Base-by-base conservation (phyloP, 2,888 invertebrate genomes). In the Malthinus seriepunctatus region DNA sequence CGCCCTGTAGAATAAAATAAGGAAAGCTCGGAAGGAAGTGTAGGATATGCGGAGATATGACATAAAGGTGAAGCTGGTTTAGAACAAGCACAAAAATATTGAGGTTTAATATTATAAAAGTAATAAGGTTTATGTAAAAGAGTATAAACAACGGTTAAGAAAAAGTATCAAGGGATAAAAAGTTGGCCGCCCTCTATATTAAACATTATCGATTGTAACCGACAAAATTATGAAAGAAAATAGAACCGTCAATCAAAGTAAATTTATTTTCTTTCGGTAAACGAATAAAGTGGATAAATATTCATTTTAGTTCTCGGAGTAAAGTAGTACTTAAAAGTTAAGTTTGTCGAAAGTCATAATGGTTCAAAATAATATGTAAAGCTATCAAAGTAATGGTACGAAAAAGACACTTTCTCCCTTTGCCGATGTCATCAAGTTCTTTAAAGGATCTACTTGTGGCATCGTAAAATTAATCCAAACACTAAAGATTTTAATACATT, bases 401-500 rank as follows among this genome's bases (percentile, higher is more conserved):
- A 51, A 54, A 60, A 59, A 50, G 50, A 47, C 12, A 32, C 32
- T 49, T 44, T 47, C 51, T 54, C 48, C n/a, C 39, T 42, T 42
- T 42, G 49, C 45, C 53, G 49, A 53, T 46, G 51, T 51, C 62
- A 38, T 55, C 49, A 63, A 52, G 52, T 44, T 35, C 10, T 35
- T 38, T 49, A 50, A 52, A 54, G 48, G 34, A 49, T 49, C 52
- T 46, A 31, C 58, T 46, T 35, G 53, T 39, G 58, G 60, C 58
- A 47, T 60, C 61, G 53, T 38, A 23, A 55, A 63, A 57, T 63
- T 63, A 65, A 63, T 59, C 55, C 56, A 65, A 65, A 65, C 62
- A 63, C 56, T 49, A 59, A 56, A 52, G 66, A 66, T 66, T 63
- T 63, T 64, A 66, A 63, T 63, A 60, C 66, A 63, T 63, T 64